Conservation (phyloP, 1,140 invertebrate genomes). For the Hycleus phaleratus region DNA sequence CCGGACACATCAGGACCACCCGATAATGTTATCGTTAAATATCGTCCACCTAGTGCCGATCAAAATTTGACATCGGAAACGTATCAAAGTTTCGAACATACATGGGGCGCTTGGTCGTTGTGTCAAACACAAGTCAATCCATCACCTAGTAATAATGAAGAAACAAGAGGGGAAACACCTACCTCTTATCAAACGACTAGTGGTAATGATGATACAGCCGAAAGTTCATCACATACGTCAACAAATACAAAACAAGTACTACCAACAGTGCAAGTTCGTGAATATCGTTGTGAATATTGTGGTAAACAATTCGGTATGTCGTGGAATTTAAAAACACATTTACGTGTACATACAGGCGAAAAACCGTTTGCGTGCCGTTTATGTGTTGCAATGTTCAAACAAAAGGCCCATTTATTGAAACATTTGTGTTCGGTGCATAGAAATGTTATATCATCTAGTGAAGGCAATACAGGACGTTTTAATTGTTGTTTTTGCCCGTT, state of each 20-base stretch:
- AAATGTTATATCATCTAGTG: slow-evolving; percentile 67
- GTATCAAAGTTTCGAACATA: slow-evolving; percentile 39
- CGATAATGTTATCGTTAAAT: slow-evolving; percentile 53
- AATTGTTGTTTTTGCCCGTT: slow-evolving; percentile 80
- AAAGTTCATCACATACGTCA: slow-evolving; percentile 39
- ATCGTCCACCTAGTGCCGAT: slow-evolving; percentile 62
- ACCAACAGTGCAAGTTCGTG: slow-evolving; percentile 54
- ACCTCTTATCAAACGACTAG: slow-evolving; percentile 37
- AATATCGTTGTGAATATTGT: slow-evolving; percentile 79
- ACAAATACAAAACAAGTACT: slow-evolving; percentile 45
- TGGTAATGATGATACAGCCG: slow-evolving; percentile 45
- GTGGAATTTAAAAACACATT: slow-evolving; percentile 80
- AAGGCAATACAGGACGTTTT: slow-evolving; percentile 62
- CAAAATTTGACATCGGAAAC: slow-evolving; percentile 43
- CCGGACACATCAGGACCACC: slow-evolving; percentile 41
- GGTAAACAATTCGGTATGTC: slow-evolving; percentile 85
- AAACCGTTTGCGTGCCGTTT: slow-evolving; percentile 80
- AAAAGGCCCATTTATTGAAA: slow-evolving; percentile 77
- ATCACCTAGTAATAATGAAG: slow-evolving; percentile 19
- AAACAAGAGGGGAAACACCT: slow-evolving; percentile 43
- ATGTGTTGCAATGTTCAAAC: slow-evolving; percentile 83
- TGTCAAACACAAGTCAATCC: slow-evolving; percentile 55
- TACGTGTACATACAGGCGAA: slow-evolving; percentile 77
- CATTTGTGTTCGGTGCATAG: slow-evolving; percentile 80
- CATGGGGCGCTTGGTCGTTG: slow-evolving; percentile 62